phyloP scores from a whole-genome alignment of 1,140 invertebrate species.

The Ceratosolen fusciceps region DNA sequence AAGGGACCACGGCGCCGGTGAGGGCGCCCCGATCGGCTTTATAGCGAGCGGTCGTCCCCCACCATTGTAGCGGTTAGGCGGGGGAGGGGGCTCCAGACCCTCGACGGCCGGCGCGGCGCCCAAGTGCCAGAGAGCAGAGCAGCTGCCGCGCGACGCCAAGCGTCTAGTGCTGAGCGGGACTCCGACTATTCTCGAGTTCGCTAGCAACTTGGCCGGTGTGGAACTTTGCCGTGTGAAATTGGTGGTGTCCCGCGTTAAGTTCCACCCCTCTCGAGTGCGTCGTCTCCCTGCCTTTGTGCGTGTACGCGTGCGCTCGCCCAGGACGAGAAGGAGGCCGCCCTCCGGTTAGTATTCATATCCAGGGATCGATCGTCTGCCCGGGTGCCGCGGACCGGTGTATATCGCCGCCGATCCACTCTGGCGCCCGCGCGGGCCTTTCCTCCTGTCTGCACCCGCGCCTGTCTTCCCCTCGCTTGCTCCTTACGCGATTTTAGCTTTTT shows the following conservation, averaged over 20 bases:
- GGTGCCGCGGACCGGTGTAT: background rate
- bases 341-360: background rate
- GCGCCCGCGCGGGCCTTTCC: background rate
- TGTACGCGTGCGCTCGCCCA: slow-evolving; percentile 14
- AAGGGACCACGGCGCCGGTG: background rate
- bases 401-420: background rate
- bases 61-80: too few species aligned
- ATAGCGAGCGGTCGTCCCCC: background rate
- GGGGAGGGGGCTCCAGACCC: background rate
- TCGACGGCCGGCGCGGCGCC: slow-evolving; percentile 12
- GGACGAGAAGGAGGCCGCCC: background rate
- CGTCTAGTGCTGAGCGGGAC: slow-evolving; percentile 5
- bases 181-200: background rate
- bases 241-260: background rate
- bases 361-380: slow-evolving; percentile 8
- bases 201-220: background rate
- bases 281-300: background rate
- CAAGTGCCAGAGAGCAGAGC: slow-evolving; percentile 1
- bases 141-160: slow-evolving; percentile 14
- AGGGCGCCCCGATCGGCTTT: background rate
- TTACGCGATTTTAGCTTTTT: background rate
- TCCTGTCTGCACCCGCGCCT: background rate
- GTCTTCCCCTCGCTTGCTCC: background rate
- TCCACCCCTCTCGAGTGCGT: background rate
- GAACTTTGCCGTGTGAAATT: background rate